Base-by-base conservation (phyloP, 2,797 vertebrate genomes). In the Anguilla marmorata region DNA sequence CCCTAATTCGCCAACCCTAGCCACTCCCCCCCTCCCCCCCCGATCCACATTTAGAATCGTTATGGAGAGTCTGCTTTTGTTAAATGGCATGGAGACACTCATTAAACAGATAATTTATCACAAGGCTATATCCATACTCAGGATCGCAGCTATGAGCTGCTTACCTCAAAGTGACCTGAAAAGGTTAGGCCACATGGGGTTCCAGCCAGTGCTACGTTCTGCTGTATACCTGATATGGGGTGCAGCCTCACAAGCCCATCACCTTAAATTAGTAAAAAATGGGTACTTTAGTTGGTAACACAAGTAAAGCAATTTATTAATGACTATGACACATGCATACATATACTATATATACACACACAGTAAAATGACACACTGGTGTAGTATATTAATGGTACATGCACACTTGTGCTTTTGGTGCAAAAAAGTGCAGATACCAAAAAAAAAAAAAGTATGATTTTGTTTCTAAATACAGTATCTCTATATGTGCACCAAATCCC, bases 31-130 rank as follows among this genome's bases (percentile, higher is more conserved):
- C 0, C 0, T 1, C 45, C 24, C 7, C 21, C 2, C 12, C 74
- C 8, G 6, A 12, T 82, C 79, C 79, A 82, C 45, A 82, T 82
- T 82, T 82, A 82, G 19, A 48, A 82, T 82, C 79, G 16, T 82
- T 24, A 82, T 82, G 45, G 79, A 48, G 79, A n/a, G 76, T 80
- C 45, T 80, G 79, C 79, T 50, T 82, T 50, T 24, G 41, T 50
- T 48, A 76, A 76, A 82, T 2, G 41, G 19, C 79, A 82, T 45
- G 1, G 7, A 16, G 79, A 82, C 79, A 45, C 19, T 82, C 79
- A 50, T 82, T 50, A 82, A 45, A 82, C 19, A 50, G 16, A 24
- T 82, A 82, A 82, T 82, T 82, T 50, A 82, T 82, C 79, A 48
- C 5, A 48, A 82, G 21, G 41, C 41, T 24, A 41, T 30, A 37